Evolutionary conservation across 92 coral and sea anemone genomes (phyloP), one percentile per base, ranked within the genome.

Genomic region (Muricea muricata): DNA sequence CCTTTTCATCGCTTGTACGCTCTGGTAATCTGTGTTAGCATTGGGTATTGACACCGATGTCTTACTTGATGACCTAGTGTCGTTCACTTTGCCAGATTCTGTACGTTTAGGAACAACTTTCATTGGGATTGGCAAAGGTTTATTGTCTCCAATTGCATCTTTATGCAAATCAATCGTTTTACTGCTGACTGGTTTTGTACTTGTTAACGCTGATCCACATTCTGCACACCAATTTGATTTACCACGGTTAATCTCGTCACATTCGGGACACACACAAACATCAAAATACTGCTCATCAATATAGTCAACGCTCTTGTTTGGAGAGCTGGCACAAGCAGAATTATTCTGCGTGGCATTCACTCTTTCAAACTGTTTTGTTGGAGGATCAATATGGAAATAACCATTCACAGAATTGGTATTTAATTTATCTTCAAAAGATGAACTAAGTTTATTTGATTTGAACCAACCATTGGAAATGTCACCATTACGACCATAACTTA

Each of bases 151-250:
- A 4, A 0, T 21, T 33, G 23, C 0, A 5, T 70, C 33, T 2
- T 17, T 33, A 26, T 15, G 18, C 33, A 37, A 42, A 13, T 70
- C 76, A 70, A 42, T 21, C 39, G 76, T 5, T 14, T 33, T 78
- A 32, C 63, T 34, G 55, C 70, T 63, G 6, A 93, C 42, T 4
- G 93, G 92, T 58, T 87, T 63, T 0, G 90, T 67, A 40, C 57
- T 86, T 78, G 90, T 63, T n/a, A 97, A 79, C 10, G 97, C 94
- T 24, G 84, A 78, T 0, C 99, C 99, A 75, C 99, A 97, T 56
- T 97, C 99, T 35, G 90, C 90, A 11, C 99, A 97, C 98, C 99
- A 97, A 78, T 97, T 93, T 0, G 97, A 95, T 54, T 75, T 89
- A 52, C 65, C 79, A 61, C 93, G 92, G 52, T 94, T 92, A 20